phyloP scores from a whole-genome alignment of 2,888 invertebrate genomes.

The Cosmopolites sordidus region DNA sequence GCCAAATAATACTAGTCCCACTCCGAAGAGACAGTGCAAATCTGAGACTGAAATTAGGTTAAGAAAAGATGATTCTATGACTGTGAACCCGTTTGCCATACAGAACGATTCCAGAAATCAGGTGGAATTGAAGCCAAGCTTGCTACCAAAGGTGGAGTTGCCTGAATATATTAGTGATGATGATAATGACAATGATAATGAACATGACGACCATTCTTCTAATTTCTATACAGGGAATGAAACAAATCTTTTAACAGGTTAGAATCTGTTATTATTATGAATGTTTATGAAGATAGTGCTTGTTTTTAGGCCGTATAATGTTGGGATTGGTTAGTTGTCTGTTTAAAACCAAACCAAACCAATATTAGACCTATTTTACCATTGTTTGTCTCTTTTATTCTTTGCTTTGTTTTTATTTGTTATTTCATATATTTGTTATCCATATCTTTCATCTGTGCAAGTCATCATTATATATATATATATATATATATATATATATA shows the following conservation, averaged over 20 bases:
- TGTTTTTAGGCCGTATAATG: no score
- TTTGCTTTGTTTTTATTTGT: no score
- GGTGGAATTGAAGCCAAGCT: slow-evolving; percentile 34
- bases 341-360: no score
- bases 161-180: slow-evolving; percentile 71
- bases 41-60: slow-evolving; percentile 36
- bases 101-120: slow-evolving; percentile 36
- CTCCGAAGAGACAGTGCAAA: slow-evolving; percentile 41
- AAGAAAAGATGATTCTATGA: slow-evolving; percentile 36
- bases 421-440: no score
- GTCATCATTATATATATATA: no score
- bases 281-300: no score
- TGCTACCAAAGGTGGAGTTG: slow-evolving; percentile 68
- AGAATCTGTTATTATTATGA: not conserved
- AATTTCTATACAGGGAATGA: slow-evolving; percentile 39
- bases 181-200: slow-evolving; percentile 45
- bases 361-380: no score
- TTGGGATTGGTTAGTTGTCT: no score
- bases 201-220: slow-evolving; percentile 42
- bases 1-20: slow-evolving; percentile 33
- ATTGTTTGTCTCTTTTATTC: no score
- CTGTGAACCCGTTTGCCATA: slow-evolving; percentile 42
- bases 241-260: slow-evolving; percentile 39
- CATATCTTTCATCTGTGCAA: no score
- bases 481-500: no score